phyloP scores from a whole-genome alignment of 2,797 vertebrate species.

The Peromyscus attwateri region DNA sequence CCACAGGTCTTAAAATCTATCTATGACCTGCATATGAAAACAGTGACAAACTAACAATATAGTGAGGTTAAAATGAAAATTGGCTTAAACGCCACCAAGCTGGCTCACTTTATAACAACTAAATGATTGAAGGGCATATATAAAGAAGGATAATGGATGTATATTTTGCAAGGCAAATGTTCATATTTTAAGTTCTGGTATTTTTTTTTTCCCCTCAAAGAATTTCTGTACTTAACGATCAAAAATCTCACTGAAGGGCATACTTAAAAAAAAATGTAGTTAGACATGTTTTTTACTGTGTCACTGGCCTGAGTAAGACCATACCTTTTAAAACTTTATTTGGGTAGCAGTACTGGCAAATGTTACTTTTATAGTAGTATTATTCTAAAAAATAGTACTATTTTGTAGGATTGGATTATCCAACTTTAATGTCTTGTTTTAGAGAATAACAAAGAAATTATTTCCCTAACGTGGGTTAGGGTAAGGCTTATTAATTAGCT shows the following conservation, averaged over 20 bases:
- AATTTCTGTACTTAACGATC: background rate
- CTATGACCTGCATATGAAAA: background rate
- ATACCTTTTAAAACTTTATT: constrained; percentile 49
- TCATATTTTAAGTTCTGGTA: background rate
- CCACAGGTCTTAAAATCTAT: background rate
- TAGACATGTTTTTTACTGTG: background rate
- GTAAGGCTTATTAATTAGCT: constrained; percentile 7
- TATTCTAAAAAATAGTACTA: constrained; percentile 33
- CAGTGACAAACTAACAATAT: constrained; percentile 25
- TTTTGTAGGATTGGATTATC: constrained; percentile 6
- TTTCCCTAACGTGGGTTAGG: constrained; percentile 40
- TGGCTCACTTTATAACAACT: background rate
- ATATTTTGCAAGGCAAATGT: background rate
- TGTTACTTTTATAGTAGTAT: constrained; percentile 52
- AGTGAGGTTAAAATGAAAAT: constrained; percentile 39
- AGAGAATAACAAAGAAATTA: constrained; percentile 29
- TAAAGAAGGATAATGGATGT: background rate
- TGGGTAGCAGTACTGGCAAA: constrained; percentile 2
- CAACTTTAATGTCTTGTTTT: constrained; percentile 44
- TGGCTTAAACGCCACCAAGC: constrained; percentile 32
- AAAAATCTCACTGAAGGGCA: background rate
- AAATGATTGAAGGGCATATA: background rate
- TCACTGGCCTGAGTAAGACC: background rate
- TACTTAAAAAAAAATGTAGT: background rate
- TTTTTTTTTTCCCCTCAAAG: background rate